Evolutionary conservation across 1,140 invertebrate genomes (phyloP), one percentile per base, ranked within the genome.

Genomic region (Cepaea nemoralis): DNA sequence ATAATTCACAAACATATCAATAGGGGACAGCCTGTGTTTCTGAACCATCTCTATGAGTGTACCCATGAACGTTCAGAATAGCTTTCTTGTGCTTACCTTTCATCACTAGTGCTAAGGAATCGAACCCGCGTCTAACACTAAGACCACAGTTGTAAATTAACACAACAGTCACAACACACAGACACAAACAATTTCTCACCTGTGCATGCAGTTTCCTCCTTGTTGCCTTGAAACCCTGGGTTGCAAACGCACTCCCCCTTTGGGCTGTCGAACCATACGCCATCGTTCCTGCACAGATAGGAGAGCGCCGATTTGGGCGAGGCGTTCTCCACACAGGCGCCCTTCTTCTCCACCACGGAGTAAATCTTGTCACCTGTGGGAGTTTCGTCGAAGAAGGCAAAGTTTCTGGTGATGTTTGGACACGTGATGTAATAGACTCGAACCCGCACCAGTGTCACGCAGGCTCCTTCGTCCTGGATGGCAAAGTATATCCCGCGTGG

Each of bases 371-470:
- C 93, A 0, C 97, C 97, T 0, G 97, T 98, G 16, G 97, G 96
- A 19, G 97, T 98, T 37, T 96, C 95, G 24, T 96, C 95, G 89
- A 99, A 99, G 87, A 94, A 94, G 16, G 97, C 97, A 92, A 98
- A 98, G 91, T 97, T 97, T 22, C 96, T 94, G 14, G 96, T 97
- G 0, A 97, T 94, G 89, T 97, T 96, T 14, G 97, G 97, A 92
- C 98, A 99, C 27, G 96, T 97, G 82, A 98, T 96, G 90, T 98
- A 99, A 91, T 97, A 99, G 0, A 99, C 95, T 92, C 97, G 97
- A 48, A 99, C 96, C 1, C 97, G 96, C 37, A 99, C 93, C 6
- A 99, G 94, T 22, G 97, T 98, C 81, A 99, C 97, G 91, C 98
- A 99, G 22, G 97, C 97, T 24, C 93, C 98, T 91, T 98, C 96